A percentile compares a stretch with the other conserved stretches of the same genome.
These are phyloP conservation scores for Popillia japonica DNA, from an alignment of 1,140 invertebrate genomes.

Conservation along the genomic window DNA sequence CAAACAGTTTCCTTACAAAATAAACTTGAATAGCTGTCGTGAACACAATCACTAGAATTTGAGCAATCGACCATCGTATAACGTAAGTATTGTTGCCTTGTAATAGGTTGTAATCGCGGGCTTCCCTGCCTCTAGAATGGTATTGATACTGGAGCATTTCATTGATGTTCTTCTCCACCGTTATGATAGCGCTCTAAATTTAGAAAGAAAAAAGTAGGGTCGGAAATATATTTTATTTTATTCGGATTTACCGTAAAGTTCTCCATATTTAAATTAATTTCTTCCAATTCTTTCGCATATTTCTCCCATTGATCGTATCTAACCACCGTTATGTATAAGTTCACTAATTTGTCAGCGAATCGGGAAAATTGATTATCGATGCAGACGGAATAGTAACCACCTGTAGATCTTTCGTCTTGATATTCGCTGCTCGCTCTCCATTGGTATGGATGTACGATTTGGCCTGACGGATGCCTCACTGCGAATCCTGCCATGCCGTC, in stretches of 20 bases:
- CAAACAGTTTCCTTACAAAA: conserved; percentile 87
- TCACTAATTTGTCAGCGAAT: conserved; percentile 90
- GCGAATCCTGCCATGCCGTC: conserved; percentile 86
- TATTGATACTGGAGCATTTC: too few relatives aligned
- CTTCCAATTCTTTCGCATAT: conserved; percentile 88
- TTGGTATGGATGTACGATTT: conserved; percentile 87
- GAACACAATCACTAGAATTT: conserved; percentile 80
- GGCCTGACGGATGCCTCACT: conserved; percentile 82
- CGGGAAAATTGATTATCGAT: conserved; percentile 95
- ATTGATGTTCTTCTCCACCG: conserved; percentile 85
- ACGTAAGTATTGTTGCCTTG: conserved; percentile 89
- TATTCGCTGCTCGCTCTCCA: too few relatives aligned
- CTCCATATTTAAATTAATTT: conserved; percentile 84
- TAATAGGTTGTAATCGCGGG: conserved; percentile 82
- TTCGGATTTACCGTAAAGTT: too few relatives aligned
- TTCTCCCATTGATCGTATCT: conserved; percentile 94
- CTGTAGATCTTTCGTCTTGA: too few relatives aligned
- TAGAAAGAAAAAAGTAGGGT: too few relatives aligned
- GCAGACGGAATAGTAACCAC: conserved; percentile 92
- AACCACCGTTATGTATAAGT: conserved; percentile 92
- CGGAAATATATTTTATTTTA: too few relatives aligned
- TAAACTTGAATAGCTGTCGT: conserved; percentile 84
- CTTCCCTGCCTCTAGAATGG: conserved; percentile 77
- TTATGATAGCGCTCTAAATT: conserved; percentile 74
- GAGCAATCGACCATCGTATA: conserved; percentile 83